Conservation (phyloP, 2,888 invertebrate species). For the Chelonus formosanus region DNA sequence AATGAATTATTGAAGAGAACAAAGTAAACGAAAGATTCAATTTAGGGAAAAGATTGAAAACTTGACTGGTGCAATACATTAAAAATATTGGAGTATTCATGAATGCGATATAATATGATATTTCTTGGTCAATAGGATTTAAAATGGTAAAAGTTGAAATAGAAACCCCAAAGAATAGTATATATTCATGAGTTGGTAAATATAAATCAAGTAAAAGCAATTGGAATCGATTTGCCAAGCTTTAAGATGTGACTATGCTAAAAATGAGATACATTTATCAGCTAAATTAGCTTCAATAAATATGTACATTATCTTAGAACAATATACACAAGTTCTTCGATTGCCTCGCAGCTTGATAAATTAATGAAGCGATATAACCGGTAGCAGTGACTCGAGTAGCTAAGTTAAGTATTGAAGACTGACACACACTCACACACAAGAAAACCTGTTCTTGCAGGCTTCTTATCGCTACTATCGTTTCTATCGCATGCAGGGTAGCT, state of each 20-base stretch:
- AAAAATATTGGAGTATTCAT: conserved; percentile 11
- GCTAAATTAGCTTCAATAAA: conserved; percentile 10
- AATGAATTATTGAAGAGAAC: not conserved
- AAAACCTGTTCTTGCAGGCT: conserved; percentile 24
- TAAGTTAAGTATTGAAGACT: not conserved
- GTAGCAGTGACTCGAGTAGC: conserved; percentile 17
- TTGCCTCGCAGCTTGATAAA: conserved; percentile 16
- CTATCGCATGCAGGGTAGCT: conserved; percentile 20
- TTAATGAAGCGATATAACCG: conserved; percentile 29
- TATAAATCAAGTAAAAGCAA: conserved; percentile 7
- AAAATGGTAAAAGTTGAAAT: conserved; percentile 8
- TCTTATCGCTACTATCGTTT: conserved; percentile 19
- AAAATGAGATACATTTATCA: conserved; percentile 1
- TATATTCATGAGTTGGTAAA: not conserved
- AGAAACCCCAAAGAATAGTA: conserved; percentile 14
- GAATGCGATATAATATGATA: conserved; percentile 7
- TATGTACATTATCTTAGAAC: conserved; percentile 8
- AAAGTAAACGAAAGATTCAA: not conserved
- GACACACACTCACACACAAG: conserved; percentile 6
- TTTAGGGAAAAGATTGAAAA: not conserved
- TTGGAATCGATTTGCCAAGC: conserved; percentile 4
- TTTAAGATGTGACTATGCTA: not conserved
- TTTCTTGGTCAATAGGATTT: conserved; percentile 19
- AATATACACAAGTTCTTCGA: conserved; percentile 1
- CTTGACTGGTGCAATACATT: conserved; percentile 3